Conservation (phyloP, 1,140 invertebrate species). For the Telenomus remus region DNA sequence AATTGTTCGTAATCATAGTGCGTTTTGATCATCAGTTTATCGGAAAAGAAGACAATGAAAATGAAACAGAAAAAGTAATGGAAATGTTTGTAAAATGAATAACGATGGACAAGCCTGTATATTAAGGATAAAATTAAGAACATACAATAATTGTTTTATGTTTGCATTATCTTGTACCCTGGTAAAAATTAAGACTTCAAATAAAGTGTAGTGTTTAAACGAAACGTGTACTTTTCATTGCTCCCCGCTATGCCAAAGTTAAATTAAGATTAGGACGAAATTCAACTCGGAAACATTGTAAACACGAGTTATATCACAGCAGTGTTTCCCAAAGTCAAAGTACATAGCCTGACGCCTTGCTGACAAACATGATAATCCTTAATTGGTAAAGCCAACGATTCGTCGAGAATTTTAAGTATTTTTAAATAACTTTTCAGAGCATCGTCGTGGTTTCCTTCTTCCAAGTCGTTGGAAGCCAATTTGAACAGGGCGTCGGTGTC, state of each 20-base stretch:
- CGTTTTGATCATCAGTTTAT: constrained; percentile 34
- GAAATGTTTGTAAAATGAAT: constrained; percentile 23
- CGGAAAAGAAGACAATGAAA: constrained; percentile 3
- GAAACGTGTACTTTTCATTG: constrained; percentile 8
- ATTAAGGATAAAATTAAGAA: constrained; percentile 41
- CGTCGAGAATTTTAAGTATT: constrained; percentile 82
- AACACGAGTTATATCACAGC: constrained; percentile 45
- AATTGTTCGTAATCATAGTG: constrained; percentile 39
- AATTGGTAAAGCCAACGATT: constrained; percentile 84
- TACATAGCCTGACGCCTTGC: constrained; percentile 85
- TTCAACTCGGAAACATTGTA: too few species aligned
- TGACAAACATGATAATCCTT: constrained; percentile 89
- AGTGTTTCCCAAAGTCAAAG: constrained; percentile 81
- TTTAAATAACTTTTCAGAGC: constrained; percentile 83
- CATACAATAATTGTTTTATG: constrained; percentile 39
- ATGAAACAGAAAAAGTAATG: constrained; percentile 5
- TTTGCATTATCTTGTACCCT: constrained; percentile 71
- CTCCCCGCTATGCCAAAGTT: not conserved
- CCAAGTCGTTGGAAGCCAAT: constrained; percentile 79
- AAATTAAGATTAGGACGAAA: too few species aligned
- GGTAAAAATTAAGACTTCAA: constrained; percentile 64
- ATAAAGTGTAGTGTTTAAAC: constrained; percentile 66
- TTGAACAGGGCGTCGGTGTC: constrained; percentile 84
- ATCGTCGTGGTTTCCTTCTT: constrained; percentile 79
- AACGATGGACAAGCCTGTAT: constrained; percentile 30